Conservation (phyloP, 2,113 vertebrate species). For the Brienomyrus longianalis region DNA sequence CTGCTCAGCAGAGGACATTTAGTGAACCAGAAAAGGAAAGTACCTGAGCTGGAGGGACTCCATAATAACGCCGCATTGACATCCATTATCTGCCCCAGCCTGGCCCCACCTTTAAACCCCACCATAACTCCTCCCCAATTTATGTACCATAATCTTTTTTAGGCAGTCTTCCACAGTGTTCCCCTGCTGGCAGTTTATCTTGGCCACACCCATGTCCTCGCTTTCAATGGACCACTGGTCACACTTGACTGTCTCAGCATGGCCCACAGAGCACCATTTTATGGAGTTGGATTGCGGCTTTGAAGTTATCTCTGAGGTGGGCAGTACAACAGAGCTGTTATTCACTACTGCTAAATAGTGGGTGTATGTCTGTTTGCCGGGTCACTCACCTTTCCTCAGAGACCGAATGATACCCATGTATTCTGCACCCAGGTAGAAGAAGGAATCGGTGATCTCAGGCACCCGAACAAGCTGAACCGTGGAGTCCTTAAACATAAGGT, state of each 20-base stretch:
- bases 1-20: too few relatives aligned
- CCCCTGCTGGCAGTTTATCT: constrained; percentile 54
- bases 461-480: constrained; percentile 52
- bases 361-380: not conserved
- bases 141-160: constrained; percentile 64
- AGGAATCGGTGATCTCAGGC: constrained; percentile 61
- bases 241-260: constrained; percentile 69
- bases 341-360: too few relatives aligned
- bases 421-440: constrained; percentile 66
- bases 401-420: constrained; percentile 49
- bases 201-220: not conserved
- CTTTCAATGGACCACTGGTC: constrained; percentile 65
- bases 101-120: constrained; percentile 46
- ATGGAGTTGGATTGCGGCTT: constrained; percentile 18
- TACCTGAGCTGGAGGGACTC: not conserved
- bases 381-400: constrained; percentile 61
- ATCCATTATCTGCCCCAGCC: constrained; percentile 49
- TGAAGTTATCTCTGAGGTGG: constrained; percentile 31
- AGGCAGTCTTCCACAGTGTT: constrained; percentile 63
- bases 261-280: constrained; percentile 71
- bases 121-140: not conserved
- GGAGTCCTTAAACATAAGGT: constrained; percentile 82
- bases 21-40: not conserved
- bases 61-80: not conserved
- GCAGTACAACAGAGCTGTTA: not conserved